These are phyloP conservation scores for Galbula dea DNA, from an alignment of 2,113 vertebrate species.

Conservation along the genomic window DNA sequence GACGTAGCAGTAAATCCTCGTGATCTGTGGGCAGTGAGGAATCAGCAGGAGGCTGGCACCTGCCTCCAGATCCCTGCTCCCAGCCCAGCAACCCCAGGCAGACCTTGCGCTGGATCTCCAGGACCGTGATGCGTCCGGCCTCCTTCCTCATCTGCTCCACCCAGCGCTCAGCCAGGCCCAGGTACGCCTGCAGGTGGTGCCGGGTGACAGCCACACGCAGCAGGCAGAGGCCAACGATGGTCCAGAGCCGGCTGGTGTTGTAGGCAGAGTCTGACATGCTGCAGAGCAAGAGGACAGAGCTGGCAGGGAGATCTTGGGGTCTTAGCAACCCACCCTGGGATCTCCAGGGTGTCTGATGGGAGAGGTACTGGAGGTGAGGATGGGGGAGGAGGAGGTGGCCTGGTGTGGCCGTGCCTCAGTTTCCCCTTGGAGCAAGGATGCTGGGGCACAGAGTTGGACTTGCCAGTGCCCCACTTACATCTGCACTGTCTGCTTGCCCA, in stretches of 20 bases:
- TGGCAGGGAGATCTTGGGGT: too few species aligned
- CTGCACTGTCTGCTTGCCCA: constrained; percentile 78
- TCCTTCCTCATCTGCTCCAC: constrained; percentile 88
- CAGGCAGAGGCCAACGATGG: constrained; percentile 77
- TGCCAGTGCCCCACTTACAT: constrained; percentile 72
- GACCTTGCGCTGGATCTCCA: constrained; percentile 92
- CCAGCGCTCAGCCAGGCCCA: constrained; percentile 86
- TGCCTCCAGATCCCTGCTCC: accelerated
- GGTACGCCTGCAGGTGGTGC: constrained; percentile 92
- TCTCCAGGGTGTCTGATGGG: too few species aligned
- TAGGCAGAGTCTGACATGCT: constrained; percentile 83
- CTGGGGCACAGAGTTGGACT: neutral
- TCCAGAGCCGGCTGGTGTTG: constrained; percentile 85
- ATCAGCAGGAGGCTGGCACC: accelerated
- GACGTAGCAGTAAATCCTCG: constrained; percentile 91
- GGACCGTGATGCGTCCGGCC: constrained; percentile 83
- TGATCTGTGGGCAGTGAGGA: constrained; percentile 71
- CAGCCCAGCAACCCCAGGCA: accelerated
- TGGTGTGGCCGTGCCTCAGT: neutral
- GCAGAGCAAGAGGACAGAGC: neutral
- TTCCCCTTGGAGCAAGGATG: neutral
- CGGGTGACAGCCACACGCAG: constrained; percentile 81
- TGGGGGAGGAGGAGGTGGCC: neutral
- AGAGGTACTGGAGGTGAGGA: neutral
- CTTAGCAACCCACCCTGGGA: too few species aligned